Evolutionary conservation across 2,113 vertebrate genomes (phyloP).

Genomic region (Argyrosomus japonicus): DNA sequence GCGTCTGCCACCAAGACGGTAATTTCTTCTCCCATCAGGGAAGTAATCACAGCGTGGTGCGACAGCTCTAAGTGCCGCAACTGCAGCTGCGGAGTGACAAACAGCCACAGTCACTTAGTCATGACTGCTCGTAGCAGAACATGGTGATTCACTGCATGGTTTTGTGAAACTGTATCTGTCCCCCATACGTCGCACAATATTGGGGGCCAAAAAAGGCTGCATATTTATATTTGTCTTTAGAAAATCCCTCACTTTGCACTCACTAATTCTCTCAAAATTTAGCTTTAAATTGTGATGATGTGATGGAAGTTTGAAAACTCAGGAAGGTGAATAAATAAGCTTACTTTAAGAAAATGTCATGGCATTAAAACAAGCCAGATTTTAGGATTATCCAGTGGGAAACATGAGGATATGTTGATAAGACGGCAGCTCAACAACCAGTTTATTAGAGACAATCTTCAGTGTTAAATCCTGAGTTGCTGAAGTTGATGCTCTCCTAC

Average conservation of each 20-base stretch:
- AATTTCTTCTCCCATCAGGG: constrained; percentile 78
- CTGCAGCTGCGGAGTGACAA: constrained; percentile 78
- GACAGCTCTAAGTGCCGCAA: constrained; percentile 62
- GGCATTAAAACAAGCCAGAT: background rate
- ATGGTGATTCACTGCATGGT: constrained; percentile 37
- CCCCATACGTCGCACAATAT: background rate
- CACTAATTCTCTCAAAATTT: background rate
- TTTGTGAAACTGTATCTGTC: constrained; percentile 7
- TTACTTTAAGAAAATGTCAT: background rate
- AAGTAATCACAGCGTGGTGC: constrained; percentile 77
- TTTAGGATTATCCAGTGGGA: background rate
- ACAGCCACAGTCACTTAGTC: constrained; percentile 63
- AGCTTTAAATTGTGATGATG: background rate
- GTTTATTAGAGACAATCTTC: too few species aligned
- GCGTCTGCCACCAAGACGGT: constrained; percentile 70
- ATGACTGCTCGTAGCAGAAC: constrained; percentile 40
- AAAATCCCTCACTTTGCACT: background rate
- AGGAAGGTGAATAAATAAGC: too few species aligned
- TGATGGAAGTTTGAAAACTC: background rate
- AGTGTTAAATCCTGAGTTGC: too few species aligned
- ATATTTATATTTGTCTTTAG: constrained; percentile 2
- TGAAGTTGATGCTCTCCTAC: too few species aligned
- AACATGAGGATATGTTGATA: too few species aligned
- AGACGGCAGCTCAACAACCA: too few species aligned
- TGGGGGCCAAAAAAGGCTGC: background rate